Evolutionary conservation across 2,113 vertebrate species (phyloP).

Genomic region (Silurus glanis): DNA sequence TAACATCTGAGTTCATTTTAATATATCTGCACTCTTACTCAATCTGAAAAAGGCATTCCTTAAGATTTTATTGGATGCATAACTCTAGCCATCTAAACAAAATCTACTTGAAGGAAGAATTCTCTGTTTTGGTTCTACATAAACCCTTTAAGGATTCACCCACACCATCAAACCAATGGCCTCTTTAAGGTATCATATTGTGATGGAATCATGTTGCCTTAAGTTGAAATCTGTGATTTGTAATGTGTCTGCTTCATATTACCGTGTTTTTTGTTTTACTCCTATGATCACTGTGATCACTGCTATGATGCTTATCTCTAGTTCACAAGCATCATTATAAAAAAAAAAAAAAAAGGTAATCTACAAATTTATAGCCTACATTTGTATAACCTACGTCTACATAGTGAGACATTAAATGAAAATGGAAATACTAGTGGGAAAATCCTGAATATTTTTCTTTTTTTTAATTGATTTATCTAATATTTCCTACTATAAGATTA

Average conservation of each 20-base stretch:
- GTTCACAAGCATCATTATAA: neutral
- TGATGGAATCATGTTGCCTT: neutral
- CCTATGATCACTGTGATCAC: neutral
- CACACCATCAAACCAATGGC: neutral
- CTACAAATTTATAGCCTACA: neutral
- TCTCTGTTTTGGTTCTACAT: neutral
- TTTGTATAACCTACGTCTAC: no score
- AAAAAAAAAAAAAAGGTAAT: neutral
- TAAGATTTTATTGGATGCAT: neutral
- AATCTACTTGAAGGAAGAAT: neutral
- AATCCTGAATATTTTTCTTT: no score
- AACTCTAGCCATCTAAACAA: neutral
- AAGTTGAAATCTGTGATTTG: neutral
- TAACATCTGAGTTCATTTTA: neutral
- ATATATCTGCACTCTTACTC: neutral
- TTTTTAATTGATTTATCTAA: no score
- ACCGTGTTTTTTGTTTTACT: no score
- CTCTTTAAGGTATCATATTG: neutral
- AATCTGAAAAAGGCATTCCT: neutral
- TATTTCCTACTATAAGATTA: no score
- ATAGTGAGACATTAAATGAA: neutral
- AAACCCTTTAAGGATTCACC: neutral
- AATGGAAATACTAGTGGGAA: no score
- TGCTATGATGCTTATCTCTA: neutral
- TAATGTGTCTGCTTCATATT: no score